A percentile compares a stretch with the other conserved stretches of the same genome.
These are phyloP conservation scores for Drosophila dunni DNA, from an alignment of 1,140 invertebrate species.

Conservation along the genomic window DNA sequence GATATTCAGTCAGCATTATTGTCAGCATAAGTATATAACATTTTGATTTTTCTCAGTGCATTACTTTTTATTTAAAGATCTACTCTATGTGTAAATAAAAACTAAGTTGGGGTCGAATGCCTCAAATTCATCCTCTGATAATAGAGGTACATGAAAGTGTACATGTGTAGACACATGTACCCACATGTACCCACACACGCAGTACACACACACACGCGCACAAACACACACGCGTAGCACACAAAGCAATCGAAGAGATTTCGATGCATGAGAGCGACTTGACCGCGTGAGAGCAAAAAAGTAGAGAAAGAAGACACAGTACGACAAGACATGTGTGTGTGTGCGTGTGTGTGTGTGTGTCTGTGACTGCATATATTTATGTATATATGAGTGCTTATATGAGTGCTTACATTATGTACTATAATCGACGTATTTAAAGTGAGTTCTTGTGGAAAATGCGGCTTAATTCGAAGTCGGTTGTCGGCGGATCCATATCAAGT, in stretches of 20 bases:
- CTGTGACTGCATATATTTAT: conserved; percentile 5
- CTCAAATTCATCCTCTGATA: conserved; percentile 19
- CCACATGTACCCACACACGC: no score
- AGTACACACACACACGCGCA: no score
- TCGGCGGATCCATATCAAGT: conserved; percentile 38
- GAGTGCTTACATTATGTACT: conserved; percentile 7
- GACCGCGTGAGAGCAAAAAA: conserved; percentile 24
- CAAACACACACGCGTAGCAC: background rate
- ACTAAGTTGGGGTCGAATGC: conserved; percentile 19
- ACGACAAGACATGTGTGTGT: no score
- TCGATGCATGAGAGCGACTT: conserved; percentile 33
- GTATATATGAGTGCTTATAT: background rate
- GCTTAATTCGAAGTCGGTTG: conserved; percentile 67
- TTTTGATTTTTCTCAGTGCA: no score
- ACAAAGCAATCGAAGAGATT: conserved; percentile 35
- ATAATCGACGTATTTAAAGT: conserved; percentile 70
- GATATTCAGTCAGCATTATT: no score
- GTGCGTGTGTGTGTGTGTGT: no score
- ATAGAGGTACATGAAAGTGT: background rate
- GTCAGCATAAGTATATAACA: no score
- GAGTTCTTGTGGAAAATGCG: conserved; percentile 55
- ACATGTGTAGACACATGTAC: background rate
- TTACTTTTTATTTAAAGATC: background rate
- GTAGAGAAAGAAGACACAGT: conserved; percentile 1
- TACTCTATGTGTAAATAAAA: conserved; percentile 8